Percentiles rank a stretch among this genome's conserved stretches.
Evolutionary conservation across 2,797 vertebrate genomes (phyloP).

Genomic region (Schizopygopsis pylzovi): DNA sequence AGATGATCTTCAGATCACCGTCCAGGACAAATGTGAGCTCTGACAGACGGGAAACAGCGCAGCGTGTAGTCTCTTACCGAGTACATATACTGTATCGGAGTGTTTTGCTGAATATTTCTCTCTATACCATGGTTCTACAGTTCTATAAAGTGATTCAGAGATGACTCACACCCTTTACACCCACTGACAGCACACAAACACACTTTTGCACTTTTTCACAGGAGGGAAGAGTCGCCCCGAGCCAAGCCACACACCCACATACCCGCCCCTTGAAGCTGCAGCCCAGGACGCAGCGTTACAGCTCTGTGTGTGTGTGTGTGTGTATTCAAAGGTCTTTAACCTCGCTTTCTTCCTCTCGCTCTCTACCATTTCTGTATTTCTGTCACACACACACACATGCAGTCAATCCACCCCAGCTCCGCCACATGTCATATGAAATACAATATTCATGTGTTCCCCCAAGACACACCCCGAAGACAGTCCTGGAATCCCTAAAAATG

Average conservation of each 20-base stretch:
- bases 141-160: constrained; percentile 75
- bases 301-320: constrained; percentile 30
- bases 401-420: constrained; percentile 23
- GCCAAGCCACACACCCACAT: constrained; percentile 78
- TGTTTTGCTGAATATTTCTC: constrained; percentile 39
- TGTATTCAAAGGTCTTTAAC: constrained; percentile 46
- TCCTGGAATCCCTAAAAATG: constrained; percentile 56
- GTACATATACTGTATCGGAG: constrained; percentile 9
- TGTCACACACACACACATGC: constrained; percentile 31
- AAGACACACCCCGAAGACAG: constrained; percentile 56
- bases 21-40: constrained; percentile 5
- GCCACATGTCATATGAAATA: constrained; percentile 59
- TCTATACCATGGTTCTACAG: constrained; percentile 42
- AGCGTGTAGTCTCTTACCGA: not conserved
- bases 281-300: constrained; percentile 36
- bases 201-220: constrained; percentile 76
- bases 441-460: constrained; percentile 53
- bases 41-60: not conserved
- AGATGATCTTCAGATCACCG: not conserved
- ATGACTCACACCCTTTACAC: constrained; percentile 82
- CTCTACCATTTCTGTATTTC: constrained; percentile 37
- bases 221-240: constrained; percentile 68
- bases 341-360: constrained; percentile 26
- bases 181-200: constrained; percentile 73
- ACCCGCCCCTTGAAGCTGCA: constrained; percentile 45